Percentiles rank a stretch among this genome's conserved stretches.
Conservation (phyloP, 2,113 vertebrate genomes). For the Petromus typicus region DNA sequence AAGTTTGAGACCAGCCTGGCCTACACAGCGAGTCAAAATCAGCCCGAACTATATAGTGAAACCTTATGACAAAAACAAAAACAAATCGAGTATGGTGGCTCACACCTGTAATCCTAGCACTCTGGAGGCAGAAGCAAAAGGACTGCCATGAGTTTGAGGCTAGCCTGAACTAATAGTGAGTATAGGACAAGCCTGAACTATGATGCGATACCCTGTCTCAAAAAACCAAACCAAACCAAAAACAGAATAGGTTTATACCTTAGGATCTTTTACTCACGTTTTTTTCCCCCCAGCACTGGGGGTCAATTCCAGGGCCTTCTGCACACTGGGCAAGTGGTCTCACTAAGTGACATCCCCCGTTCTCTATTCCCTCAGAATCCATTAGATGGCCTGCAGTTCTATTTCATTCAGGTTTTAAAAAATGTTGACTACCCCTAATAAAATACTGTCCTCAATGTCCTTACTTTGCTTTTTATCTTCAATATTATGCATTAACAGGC, state of each 20-base stretch:
- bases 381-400: background rate
- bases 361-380: background rate
- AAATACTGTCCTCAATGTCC: background rate
- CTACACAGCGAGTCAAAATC: background rate
- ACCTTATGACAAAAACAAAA: background rate
- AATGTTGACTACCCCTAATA: conserved; percentile 10
- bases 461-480: conserved; percentile 9
- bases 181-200: background rate
- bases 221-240: background rate
- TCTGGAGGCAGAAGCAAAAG: background rate
- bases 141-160: background rate
- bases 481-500: background rate
- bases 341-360: background rate
- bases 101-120: background rate
- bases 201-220: background rate
- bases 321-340: background rate
- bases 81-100: background rate
- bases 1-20: background rate
- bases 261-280: background rate
- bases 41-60: background rate
- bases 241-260: background rate
- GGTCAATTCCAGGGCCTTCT: background rate
- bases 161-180: background rate
- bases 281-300: background rate
- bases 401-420: background rate